Evolutionary conservation across 2,113 vertebrate genomes (phyloP), one percentile per base, ranked within the genome.

Genomic region (Trinectes maculatus): DNA sequence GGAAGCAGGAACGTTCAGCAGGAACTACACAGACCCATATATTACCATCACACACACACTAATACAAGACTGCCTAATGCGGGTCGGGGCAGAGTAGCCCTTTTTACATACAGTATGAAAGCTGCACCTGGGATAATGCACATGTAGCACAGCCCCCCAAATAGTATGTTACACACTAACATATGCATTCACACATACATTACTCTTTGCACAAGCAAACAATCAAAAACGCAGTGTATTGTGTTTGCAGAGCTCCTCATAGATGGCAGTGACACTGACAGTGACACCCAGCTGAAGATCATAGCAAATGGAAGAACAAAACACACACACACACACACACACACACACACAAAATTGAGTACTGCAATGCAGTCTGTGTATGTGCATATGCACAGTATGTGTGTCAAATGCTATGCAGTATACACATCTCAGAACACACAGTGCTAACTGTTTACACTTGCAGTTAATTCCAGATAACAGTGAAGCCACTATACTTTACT

Each of bases 71-170:
- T n/a, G n/a, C n/a, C n/a, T n/a, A n/a, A n/a, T n/a, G n/a, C n/a
- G n/a, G n/a, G n/a, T n/a, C n/a, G n/a, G n/a, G n/a, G n/a, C 59
- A 53, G 73, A 80, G 77, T 81, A 76, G 74, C 71, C 36, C 77
- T 79, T 52, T 28, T 43, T 65, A n/a, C 56, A 53, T 49, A 65
- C 54, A 48, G 43, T 34, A 62, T n/a, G 44, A 36, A 74, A 12
- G 26, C 60, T 42, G 22, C 66, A 77, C 79, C 67, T 79, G 68
- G 43, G 31, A 39, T 40, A 43, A 48, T 43, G 60, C 44, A 65
- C 10, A 3, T 71, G 19, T 6, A 60, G 44, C 53, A 76, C 42
- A 16, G 16, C 7, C n/a, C 36, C 54, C 15, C 39, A 71, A 55
- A 39, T 53, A 33, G 22, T 37, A 42, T 24, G 51, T 31, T 36